These are phyloP conservation scores for Sebastes kiyomatsui DNA, from an alignment of 2,797 vertebrate genomes.

Conservation along the genomic window DNA sequence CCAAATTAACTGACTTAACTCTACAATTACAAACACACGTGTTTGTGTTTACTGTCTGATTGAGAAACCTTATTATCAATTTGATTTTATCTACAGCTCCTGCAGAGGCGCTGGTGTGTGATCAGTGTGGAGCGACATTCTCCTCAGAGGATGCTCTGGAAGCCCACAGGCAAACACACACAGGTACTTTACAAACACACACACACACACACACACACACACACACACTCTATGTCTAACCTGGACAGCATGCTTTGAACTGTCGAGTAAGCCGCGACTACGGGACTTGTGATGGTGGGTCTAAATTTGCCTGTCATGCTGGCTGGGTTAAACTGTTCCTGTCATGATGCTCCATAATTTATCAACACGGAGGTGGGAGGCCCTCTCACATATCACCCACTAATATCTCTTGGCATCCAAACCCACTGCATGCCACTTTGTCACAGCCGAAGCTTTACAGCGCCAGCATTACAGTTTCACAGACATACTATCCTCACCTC, in stretches of 20 bases:
- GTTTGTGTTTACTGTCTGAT: slow-evolving; percentile 42
- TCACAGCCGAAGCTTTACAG: slow-evolving; percentile 42
- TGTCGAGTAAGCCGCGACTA: slow-evolving; percentile 60
- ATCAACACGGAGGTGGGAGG: slow-evolving; percentile 73
- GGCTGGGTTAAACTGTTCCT: slow-evolving; percentile 78
- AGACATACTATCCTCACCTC: slow-evolving; percentile 49
- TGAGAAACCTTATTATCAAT: slow-evolving; percentile 40
- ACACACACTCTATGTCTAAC: slow-evolving; percentile 26
- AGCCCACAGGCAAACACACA: slow-evolving; percentile 94
- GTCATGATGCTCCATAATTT: slow-evolving; percentile 82
- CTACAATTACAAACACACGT: slow-evolving; percentile 29
- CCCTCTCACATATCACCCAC: slow-evolving; percentile 79
- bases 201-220: neutral
- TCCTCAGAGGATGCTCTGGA: slow-evolving; percentile 96
- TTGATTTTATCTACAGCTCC: slow-evolving; percentile 84
- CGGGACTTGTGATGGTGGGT: slow-evolving; percentile 50
- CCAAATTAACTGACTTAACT: slow-evolving; percentile 33
- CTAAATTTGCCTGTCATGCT: slow-evolving; percentile 76
- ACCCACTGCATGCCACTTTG: slow-evolving; percentile 58
- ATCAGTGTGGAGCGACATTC: slow-evolving; percentile 97
- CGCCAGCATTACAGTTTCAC: slow-evolving; percentile 40
- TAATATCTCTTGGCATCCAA: slow-evolving; percentile 75
- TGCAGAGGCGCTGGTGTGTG: slow-evolving; percentile 94
- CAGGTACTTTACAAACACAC: slow-evolving; percentile 81
- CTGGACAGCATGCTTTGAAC: slow-evolving; percentile 34